Evolutionary conservation across 2,888 invertebrate species (phyloP).

Genomic region (Melieria crassipennis): DNA sequence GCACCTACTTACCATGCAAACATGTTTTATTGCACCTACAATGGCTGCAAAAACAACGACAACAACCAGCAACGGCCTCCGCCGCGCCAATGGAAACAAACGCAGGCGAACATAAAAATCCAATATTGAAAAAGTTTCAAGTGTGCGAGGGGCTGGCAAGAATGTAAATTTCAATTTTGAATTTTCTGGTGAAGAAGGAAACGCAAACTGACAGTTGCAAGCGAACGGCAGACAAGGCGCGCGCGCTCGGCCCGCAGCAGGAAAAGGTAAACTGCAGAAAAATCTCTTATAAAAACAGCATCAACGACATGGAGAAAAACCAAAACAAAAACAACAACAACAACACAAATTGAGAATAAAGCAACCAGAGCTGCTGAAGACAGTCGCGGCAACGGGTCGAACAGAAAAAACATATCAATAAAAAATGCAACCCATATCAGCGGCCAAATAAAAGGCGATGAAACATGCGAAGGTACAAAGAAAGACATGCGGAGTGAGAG

Average conservation of each 20-base stretch:
- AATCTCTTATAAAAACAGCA: not conserved
- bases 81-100: not conserved
- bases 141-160: not conserved
- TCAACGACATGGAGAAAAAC: not conserved
- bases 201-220: not conserved
- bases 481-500: conserved; percentile 1
- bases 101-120: not conserved
- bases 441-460: not conserved
- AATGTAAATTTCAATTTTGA: not conserved
- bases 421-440: conserved; percentile 7
- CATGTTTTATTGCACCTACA: conserved; percentile 3
- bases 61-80: not conserved
- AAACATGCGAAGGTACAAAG: not conserved
- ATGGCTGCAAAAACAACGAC: not conserved
- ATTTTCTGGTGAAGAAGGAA: not conserved
- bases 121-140: conserved; percentile 12
- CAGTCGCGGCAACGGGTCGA: too few species aligned
- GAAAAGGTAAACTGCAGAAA: not conserved
- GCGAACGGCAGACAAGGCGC: not conserved
- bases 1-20: not conserved
- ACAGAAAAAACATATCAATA: not conserved
- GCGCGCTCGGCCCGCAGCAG: too few species aligned
- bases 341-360: not conserved
- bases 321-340: not conserved
- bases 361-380: too few species aligned